Evolutionary conservation across 2,888 invertebrate genomes (phyloP).

Genomic region (Thera obeliscata): DNA sequence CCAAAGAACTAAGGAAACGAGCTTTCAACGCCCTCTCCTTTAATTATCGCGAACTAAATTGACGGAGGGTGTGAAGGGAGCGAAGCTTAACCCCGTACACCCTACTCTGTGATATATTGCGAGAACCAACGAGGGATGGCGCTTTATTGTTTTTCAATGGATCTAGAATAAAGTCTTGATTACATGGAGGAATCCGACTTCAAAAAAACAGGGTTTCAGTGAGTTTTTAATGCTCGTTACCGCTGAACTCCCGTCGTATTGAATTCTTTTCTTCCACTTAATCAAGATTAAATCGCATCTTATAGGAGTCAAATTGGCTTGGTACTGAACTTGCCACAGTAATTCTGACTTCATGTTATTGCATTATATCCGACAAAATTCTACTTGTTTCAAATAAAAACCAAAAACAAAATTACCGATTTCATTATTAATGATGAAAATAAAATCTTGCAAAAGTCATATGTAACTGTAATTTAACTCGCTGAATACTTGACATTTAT

Average conservation of each 20-base stretch:
- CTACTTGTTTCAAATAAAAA: too few species aligned
- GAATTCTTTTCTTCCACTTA: too few species aligned
- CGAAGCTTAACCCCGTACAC: slow-evolving; percentile 26
- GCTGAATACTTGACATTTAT: background rate
- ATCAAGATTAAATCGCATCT: too few species aligned
- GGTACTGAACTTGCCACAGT: too few species aligned
- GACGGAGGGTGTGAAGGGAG: slow-evolving; percentile 16
- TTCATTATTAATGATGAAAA: background rate
- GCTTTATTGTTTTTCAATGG: slow-evolving; percentile 24
- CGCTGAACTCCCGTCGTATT: too few species aligned
- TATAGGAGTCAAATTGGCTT: too few species aligned
- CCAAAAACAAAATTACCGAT: background rate
- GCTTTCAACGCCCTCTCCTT: slow-evolving; percentile 43
- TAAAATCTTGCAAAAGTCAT: background rate
- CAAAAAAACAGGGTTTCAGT: too few species aligned
- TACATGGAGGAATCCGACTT: too few species aligned
- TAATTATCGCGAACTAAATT: slow-evolving; percentile 42
- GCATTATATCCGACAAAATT: too few species aligned
- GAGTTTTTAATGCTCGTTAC: too few species aligned
- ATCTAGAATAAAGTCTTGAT: background rate
- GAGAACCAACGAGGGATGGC: slow-evolving; percentile 26
- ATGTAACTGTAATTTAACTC: slow-evolving; percentile 2
- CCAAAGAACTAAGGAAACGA: slow-evolving; percentile 13
- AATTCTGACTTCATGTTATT: too few species aligned
- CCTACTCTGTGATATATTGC: slow-evolving; percentile 20